Evolutionary conservation across 2,888 invertebrate genomes (phyloP).

Genomic region (Ditylenchus weischeri): DNA sequence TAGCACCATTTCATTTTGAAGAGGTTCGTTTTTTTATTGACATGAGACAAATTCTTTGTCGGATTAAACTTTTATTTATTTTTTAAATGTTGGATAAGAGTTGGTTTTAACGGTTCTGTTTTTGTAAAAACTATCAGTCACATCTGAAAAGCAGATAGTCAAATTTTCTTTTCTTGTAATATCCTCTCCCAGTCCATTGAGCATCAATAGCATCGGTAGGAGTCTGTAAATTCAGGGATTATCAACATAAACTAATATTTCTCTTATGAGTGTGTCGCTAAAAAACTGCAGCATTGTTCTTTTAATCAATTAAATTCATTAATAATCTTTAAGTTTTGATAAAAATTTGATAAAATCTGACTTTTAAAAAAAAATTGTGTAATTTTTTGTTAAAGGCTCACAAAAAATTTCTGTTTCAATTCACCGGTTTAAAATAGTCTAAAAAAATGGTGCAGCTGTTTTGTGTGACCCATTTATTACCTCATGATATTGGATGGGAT

Average conservation of each 20-base stretch:
- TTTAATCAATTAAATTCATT: too few relatives aligned
- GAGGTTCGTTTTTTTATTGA: constrained; percentile 66
- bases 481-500: constrained; percentile 29
- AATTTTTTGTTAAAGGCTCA: too few relatives aligned
- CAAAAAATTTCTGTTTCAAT: too few relatives aligned
- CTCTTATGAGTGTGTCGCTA: background rate
- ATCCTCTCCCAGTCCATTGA: constrained; percentile 33
- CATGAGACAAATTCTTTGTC: too few relatives aligned
- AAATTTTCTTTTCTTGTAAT: constrained; percentile 31
- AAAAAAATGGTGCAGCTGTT: too few relatives aligned
- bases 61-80: too few relatives aligned
- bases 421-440: too few relatives aligned
- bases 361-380: too few relatives aligned
- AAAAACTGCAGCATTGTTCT: background rate
- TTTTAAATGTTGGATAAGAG: too few relatives aligned
- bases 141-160: constrained; percentile 36
- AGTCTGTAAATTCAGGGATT: constrained; percentile 4
- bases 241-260: constrained; percentile 1
- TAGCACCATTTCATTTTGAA: constrained; percentile 82
- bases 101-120: too few relatives aligned
- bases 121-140: constrained; percentile 13
- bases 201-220: constrained; percentile 20
- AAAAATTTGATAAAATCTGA: too few relatives aligned
- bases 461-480: background rate
- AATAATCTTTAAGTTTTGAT: too few relatives aligned